Base-by-base conservation (phyloP, 2,113 vertebrate genomes). In the Chaenocephalus aceratus region DNA sequence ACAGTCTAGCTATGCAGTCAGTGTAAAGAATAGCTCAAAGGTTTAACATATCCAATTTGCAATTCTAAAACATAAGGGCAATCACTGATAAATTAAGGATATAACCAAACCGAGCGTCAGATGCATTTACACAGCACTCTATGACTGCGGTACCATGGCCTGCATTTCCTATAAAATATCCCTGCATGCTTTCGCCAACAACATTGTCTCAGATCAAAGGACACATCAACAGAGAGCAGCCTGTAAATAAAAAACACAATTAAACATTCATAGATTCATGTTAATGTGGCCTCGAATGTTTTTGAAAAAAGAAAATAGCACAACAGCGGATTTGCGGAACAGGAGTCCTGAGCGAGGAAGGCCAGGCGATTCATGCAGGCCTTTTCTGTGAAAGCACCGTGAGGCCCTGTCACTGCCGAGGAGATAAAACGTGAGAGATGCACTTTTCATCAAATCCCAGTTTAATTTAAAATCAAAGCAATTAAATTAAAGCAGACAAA, bases 31-130 rank as follows among this genome's bases (percentile, higher is more conserved):
- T 77, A 81, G 79, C 87, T 89, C 86, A 84, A 80, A 89, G 81
- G 80, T 82, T 89, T 77, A 81, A 82, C 74, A 77, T 83, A 53
- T 86, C 84, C 70, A 75, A 90, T 86, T 84, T 87, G 68, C 75
- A 88, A 88, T 90, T 86, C 85, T 84, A 80, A 82, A 92, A 85
- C 85, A 87, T 80, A 67, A 82, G 80, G 89, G 86, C 88, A 89
- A 91, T 90, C 88, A 72, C 73, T 86, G 79, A 91, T 91, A 90
- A 89, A 92, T 90, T 86, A 83, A 75, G 68, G 82, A 75, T 76
- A 81, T 9, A 86, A 72, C 70, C 59, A 75, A 75, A 51, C 48
- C 72, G 46, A 56, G 66, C 73, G 44, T 72, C 88, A 64, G 59
- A 80, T 85, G 72, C 73, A 75, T 86, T 91, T 88, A 91, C 66